A percentile compares a stretch with the other conserved stretches of the same genome.
phyloP scores from a whole-genome alignment of 2,888 invertebrate genomes.

The Ectobius pallidus region DNA sequence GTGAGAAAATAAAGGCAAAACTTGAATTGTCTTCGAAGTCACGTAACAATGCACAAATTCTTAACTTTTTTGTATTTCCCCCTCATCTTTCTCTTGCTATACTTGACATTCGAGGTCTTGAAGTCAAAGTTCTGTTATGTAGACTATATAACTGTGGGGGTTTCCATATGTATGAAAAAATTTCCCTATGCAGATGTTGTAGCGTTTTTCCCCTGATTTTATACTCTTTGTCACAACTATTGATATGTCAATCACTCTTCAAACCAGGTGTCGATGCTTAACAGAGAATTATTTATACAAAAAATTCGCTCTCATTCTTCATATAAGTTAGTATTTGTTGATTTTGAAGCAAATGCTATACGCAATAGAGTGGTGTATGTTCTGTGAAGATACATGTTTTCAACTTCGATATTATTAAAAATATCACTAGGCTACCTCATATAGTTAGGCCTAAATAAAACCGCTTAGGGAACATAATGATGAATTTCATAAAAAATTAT shows the following conservation, averaged over 20 bases:
- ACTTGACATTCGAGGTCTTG: neutral
- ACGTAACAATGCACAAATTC: neutral
- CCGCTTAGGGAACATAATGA: no score
- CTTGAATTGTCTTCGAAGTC: neutral
- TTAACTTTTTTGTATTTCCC: neutral
- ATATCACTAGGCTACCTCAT: no score
- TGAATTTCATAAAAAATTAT: no score
- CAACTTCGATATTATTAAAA: no score
- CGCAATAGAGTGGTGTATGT: no score
- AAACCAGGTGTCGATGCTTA: conserved; percentile 34
- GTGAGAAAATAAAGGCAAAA: neutral
- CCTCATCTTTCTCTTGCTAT: neutral
- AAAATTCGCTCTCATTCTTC: neutral
- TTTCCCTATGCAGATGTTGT: conserved; percentile 2
- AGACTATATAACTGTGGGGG: no score
- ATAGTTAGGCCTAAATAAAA: no score
- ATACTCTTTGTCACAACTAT: neutral
- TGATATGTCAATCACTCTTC: conserved; percentile 36
- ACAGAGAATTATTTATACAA: neutral
- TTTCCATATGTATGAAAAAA: neutral
- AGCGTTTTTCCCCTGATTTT: no score
- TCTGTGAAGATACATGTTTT: no score
- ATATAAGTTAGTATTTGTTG: neutral
- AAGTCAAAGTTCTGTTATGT: neutral
- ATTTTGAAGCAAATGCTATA: neutral